Evolutionary conservation across 2,888 invertebrate genomes (phyloP).

Genomic region (Petrolisthes manimaculis): DNA sequence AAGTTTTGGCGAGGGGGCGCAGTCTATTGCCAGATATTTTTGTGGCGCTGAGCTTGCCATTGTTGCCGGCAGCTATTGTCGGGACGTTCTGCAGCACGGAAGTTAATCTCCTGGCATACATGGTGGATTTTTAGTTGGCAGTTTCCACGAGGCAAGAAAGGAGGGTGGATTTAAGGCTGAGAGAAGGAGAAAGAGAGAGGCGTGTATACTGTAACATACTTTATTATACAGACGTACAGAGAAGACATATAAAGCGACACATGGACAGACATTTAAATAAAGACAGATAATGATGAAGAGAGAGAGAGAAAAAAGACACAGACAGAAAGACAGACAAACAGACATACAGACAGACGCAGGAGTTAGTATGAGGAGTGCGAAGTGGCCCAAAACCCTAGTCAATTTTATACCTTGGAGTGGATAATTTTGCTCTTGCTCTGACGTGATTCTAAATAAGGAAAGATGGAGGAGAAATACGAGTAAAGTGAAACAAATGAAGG

Average conservation of each 20-base stretch:
- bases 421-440: too few relatives aligned
- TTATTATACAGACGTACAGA: not conserved
- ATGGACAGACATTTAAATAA: too few relatives aligned
- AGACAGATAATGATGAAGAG: too few relatives aligned
- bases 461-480: not conserved
- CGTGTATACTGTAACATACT: not conserved
- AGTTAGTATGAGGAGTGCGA: too few relatives aligned
- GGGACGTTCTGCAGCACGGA: slow-evolving; percentile 16
- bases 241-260: not conserved
- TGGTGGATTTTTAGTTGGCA: not conserved
- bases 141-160: too few relatives aligned
- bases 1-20: slow-evolving; percentile 6
- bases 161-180: too few relatives aligned
- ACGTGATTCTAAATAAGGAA: not conserved
- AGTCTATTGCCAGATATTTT: slow-evolving; percentile 24
- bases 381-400: too few relatives aligned
- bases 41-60: slow-evolving; percentile 18
- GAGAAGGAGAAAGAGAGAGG: too few relatives aligned
- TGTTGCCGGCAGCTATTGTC: slow-evolving; percentile 17
- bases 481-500: not conserved
- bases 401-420: too few relatives aligned
- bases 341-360: too few relatives aligned
- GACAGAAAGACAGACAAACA: too few relatives aligned
- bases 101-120: slow-evolving; percentile 20
- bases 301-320: too few relatives aligned